A percentile compares a stretch with the other conserved stretches of the same genome.
These are phyloP conservation scores for Isichthys henryi DNA, from an alignment of 2,113 vertebrate species.

Conservation along the genomic window DNA sequence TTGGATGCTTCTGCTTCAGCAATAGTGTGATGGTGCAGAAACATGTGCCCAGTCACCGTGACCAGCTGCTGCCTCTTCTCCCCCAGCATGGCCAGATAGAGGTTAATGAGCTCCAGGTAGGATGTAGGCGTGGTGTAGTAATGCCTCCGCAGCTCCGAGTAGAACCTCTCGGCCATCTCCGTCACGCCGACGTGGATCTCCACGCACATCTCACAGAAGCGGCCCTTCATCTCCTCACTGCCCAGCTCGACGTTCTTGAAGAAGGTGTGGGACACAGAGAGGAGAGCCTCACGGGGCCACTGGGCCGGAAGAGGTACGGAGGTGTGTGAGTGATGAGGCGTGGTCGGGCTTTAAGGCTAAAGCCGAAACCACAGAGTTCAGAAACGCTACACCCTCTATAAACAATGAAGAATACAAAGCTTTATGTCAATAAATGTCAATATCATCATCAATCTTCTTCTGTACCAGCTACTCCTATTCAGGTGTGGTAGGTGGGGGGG, in stretches of 20 bases:
- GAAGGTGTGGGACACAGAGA: slow-evolving; percentile 71
- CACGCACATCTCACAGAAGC: slow-evolving; percentile 72
- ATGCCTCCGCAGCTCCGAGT: slow-evolving; percentile 62
- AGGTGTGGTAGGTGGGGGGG: not conserved
- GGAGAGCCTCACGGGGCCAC: slow-evolving; percentile 74
- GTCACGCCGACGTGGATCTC: slow-evolving; percentile 70
- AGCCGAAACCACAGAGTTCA: not conserved
- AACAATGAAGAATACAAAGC: not conserved
- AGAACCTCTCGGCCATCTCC: slow-evolving; percentile 71
- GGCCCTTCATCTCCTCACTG: slow-evolving; percentile 60
- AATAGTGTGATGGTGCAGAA: not conserved
- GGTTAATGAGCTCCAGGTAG: slow-evolving; percentile 79
- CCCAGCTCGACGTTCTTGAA: slow-evolving; percentile 63
- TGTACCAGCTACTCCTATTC: not conserved
- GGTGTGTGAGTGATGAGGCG: not conserved
- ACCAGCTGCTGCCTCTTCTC: slow-evolving; percentile 65
- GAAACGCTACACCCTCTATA: not conserved
- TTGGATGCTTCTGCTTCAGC: not conserved
- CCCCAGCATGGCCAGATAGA: slow-evolving; percentile 69
- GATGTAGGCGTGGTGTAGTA: slow-evolving; percentile 79
- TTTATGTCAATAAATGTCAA: not conserved
- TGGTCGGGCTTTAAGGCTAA: not conserved
- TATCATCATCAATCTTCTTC: not conserved
- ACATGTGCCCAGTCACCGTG: slow-evolving; percentile 46
- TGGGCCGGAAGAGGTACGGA: slow-evolving; percentile 22